phyloP scores from a whole-genome alignment of 2,797 vertebrate genomes.

The Numenius phaeopus region DNA sequence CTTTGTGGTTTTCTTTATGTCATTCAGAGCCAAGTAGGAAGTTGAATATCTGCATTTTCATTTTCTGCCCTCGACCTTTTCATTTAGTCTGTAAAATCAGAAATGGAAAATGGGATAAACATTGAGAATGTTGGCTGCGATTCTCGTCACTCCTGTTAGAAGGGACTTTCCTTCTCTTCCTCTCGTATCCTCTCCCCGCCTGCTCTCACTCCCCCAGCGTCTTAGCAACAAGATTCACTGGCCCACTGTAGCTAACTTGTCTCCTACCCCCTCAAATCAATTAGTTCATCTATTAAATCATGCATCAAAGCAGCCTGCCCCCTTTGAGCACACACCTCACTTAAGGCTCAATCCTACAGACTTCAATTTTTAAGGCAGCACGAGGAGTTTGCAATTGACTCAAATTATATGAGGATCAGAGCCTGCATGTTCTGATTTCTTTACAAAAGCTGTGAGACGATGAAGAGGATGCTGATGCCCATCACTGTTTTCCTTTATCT shows the following conservation, averaged over 20 bases:
- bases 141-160: not conserved
- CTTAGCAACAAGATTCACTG: constrained; percentile 47
- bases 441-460: not conserved
- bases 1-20: not conserved
- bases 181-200: not conserved
- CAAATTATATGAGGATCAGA: not conserved
- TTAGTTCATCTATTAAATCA: constrained; percentile 44
- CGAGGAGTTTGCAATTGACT: not conserved
- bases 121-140: not conserved
- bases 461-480: not conserved
- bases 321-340: not conserved
- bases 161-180: not conserved
- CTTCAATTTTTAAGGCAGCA: not conserved
- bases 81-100: not conserved
- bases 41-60: not conserved
- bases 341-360: not conserved
- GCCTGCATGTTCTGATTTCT: not conserved
- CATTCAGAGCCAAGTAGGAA: not conserved
- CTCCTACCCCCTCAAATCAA: constrained; percentile 35
- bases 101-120: not conserved
- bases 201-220: not conserved
- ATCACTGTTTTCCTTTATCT: not conserved
- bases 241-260: not conserved
- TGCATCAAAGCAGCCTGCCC: not conserved
- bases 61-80: not conserved